Conservation (phyloP, 2,113 vertebrate species). For the Sitta europaea region DNA sequence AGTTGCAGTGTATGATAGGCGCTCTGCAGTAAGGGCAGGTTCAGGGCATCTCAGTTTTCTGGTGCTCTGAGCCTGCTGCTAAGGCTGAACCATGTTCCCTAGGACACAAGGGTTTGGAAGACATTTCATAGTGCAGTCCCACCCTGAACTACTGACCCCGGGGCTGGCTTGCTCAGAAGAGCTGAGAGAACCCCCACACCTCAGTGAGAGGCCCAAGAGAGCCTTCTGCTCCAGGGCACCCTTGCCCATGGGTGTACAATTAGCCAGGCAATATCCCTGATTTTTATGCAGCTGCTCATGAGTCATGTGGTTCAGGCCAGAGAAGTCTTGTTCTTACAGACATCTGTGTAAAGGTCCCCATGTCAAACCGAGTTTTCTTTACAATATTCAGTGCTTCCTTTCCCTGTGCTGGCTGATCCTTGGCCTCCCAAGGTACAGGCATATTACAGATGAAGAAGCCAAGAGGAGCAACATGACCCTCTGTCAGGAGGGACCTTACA, state of each 20-base stretch:
- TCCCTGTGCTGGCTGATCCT: neutral
- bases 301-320: neutral
- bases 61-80: neutral
- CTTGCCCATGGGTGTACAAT: neutral
- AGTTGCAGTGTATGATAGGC: neutral
- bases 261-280: neutral
- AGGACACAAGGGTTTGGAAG: rapidly evolving
- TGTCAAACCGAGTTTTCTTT: neutral
- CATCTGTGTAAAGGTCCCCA: neutral
- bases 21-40: neutral
- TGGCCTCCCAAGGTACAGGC: neutral
- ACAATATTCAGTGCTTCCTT: neutral
- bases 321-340: neutral
- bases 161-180: neutral
- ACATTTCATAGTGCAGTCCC: neutral
- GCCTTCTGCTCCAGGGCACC: neutral
- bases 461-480: neutral
- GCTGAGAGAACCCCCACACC: neutral
- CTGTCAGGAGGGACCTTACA: neutral
- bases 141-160: rapidly evolving
- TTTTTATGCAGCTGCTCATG: neutral
- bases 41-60: neutral
- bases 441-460: neutral
- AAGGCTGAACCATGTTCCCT: neutral
- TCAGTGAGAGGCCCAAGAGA: neutral